phyloP scores from a whole-genome alignment of 1,140 invertebrate genomes.

The Epicauta chinensis region DNA sequence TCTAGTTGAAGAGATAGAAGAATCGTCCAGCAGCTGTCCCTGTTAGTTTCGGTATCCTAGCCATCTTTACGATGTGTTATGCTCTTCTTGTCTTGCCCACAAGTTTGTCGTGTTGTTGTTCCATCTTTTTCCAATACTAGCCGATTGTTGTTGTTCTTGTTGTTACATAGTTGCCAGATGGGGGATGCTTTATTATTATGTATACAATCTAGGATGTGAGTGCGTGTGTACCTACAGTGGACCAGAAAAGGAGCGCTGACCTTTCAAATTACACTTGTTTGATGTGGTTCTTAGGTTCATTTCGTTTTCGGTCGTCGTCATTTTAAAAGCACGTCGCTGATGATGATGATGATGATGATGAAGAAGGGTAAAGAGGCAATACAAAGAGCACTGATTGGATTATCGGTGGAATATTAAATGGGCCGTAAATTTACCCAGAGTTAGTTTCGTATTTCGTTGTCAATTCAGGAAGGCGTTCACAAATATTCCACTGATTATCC shows the following conservation, averaged over 20 bases:
- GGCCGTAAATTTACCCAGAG: too few relatives aligned
- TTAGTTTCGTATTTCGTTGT: too few relatives aligned
- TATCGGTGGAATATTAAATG: too few relatives aligned
- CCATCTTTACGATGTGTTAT: slow-evolving; percentile 24
- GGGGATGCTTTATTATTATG: slow-evolving; percentile 14
- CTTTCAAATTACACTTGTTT: neutral
- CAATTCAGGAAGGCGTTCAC: too few relatives aligned
- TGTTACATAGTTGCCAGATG: slow-evolving; percentile 22
- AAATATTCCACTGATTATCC: too few relatives aligned
- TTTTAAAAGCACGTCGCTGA: too few relatives aligned
- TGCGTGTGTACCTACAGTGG: slow-evolving; percentile 2
- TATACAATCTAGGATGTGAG: slow-evolving; percentile 5
- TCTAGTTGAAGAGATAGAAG: neutral
- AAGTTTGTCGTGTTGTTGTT: slow-evolving; percentile 13
- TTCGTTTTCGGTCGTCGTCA: too few relatives aligned
- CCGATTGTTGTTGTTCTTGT: neutral
- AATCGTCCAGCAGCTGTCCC: slow-evolving; percentile 7
- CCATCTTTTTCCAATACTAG: slow-evolving; percentile 8
- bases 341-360: too few relatives aligned
- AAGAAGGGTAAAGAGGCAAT: too few relatives aligned
- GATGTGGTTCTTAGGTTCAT: neutral
- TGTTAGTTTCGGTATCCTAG: slow-evolving; percentile 1
- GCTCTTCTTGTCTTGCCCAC: slow-evolving; percentile 18
- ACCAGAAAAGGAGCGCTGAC: neutral
- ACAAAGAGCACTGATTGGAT: too few relatives aligned